Conservation (phyloP, 2,888 invertebrate genomes). For the Eupithecia dodoneata region DNA sequence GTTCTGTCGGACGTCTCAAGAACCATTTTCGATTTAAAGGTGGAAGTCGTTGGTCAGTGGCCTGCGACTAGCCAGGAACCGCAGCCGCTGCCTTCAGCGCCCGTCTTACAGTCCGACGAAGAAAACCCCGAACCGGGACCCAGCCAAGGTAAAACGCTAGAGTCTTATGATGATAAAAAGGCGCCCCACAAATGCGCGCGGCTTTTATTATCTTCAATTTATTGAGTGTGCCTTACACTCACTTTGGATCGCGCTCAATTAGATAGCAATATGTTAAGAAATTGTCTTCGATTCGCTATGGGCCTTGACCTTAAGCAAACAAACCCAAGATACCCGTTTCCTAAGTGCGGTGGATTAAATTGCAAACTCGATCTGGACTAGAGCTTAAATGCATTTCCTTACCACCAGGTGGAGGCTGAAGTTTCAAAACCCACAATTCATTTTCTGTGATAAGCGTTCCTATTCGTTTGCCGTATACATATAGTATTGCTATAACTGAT, state of each 20-base stretch:
- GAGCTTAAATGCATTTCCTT: background rate
- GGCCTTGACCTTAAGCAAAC: background rate
- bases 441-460: no score
- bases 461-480: no score
- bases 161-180: background rate
- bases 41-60: constrained; percentile 1
- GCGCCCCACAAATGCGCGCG: background rate
- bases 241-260: background rate
- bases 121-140: constrained; percentile 52
- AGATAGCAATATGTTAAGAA: background rate
- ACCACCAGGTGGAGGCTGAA: background rate
- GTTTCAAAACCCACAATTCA: no score
- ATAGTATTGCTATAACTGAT: background rate
- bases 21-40: background rate
- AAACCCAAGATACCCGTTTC: background rate
- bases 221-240: background rate
- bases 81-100: constrained; percentile 45
- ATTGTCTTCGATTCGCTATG: background rate
- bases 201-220: background rate
- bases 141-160: constrained; percentile 32
- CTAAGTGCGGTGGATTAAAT: background rate
- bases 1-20: background rate
- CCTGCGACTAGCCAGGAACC: background rate
- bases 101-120: constrained; percentile 27
- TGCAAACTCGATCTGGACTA: background rate